Evolutionary conservation across 1,140 invertebrate species (phyloP), one percentile per base, ranked within the genome.

Genomic region (Drosophila nasuta): DNA sequence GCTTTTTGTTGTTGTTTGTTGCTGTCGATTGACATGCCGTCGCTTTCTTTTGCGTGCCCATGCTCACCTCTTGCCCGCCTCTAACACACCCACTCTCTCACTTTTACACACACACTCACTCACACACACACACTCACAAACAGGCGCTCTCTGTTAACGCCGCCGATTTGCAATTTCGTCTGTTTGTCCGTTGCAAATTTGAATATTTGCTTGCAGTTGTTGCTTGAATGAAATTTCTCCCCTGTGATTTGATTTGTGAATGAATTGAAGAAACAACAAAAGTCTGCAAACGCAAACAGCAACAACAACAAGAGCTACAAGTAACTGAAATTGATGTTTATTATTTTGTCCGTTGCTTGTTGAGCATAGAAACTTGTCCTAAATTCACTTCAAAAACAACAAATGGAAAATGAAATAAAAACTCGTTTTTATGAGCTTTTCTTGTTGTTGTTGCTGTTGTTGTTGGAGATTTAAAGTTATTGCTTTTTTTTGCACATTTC

Each of bases 41-140:
- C 85, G 82, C 82, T 85, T 85, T 86, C 82, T 81, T 71, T 75
- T 70, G 73, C 54, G 60, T 62, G 49, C 66, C 58, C 59, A 68
- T 43, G 48, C 60, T 48, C 63, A 33, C 35, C 65, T 15, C 62
- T 13, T 33, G 41, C 8, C 63, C 35, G 15, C 13, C 57, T 52
- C 41, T 28, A 25, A 10, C 8, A 10, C 35, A 46, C n/a, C 7
- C 52, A 8, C 15, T 25, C 20, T 25, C 20, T 25, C 20, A 25
- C 20, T 25, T 25, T 25, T 25, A 11, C 20, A 15, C 38, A 10
- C 46, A 11, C 28, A n/a, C 5, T n/a, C 15, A 17, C 49, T 15
- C 41, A 17, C 28, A 38, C 57, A 15, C 69, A 13, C 20, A 20
- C 45, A 35, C 25, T 28, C 13, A 41, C 62, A 62, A 57, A 49